Evolutionary conservation across 2,113 vertebrate species (phyloP).

Genomic region (Panthera leo): DNA sequence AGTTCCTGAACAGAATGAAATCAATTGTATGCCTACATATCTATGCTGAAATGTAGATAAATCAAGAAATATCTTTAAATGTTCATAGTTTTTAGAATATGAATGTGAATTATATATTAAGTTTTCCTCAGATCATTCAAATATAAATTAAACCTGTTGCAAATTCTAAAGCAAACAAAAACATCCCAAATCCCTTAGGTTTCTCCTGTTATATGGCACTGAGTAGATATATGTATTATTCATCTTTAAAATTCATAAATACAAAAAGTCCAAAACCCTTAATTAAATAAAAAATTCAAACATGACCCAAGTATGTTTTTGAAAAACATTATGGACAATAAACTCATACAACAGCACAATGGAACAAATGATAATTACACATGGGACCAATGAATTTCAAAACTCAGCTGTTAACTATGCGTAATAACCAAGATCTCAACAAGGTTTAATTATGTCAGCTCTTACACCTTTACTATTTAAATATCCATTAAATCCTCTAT

Average conservation of each 20-base stretch:
- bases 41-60: slow-evolving; percentile 15
- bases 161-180: slow-evolving; percentile 46
- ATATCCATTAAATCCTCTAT: neutral
- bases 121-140: slow-evolving; percentile 41
- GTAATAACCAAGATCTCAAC: slow-evolving; percentile 1
- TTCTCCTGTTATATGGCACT: neutral
- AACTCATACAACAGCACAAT: neutral
- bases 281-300: slow-evolving; percentile 50
- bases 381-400: neutral
- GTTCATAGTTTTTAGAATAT: slow-evolving; percentile 8
- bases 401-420: neutral
- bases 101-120: slow-evolving; percentile 32
- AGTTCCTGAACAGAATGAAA: slow-evolving; percentile 34
- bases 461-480: slow-evolving; percentile 5
- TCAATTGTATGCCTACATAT: neutral
- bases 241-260: slow-evolving; percentile 23
- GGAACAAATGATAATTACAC: neutral
- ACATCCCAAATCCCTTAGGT: neutral
- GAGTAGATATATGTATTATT: neutral
- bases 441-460: slow-evolving; percentile 41
- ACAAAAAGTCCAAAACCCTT: neutral
- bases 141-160: slow-evolving; percentile 46
- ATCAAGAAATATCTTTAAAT: neutral
- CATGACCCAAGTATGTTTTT: slow-evolving; percentile 15
- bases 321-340: neutral